Evolutionary conservation across 2,113 vertebrate species (phyloP).

Genomic region (Crotalus helleri): DNA sequence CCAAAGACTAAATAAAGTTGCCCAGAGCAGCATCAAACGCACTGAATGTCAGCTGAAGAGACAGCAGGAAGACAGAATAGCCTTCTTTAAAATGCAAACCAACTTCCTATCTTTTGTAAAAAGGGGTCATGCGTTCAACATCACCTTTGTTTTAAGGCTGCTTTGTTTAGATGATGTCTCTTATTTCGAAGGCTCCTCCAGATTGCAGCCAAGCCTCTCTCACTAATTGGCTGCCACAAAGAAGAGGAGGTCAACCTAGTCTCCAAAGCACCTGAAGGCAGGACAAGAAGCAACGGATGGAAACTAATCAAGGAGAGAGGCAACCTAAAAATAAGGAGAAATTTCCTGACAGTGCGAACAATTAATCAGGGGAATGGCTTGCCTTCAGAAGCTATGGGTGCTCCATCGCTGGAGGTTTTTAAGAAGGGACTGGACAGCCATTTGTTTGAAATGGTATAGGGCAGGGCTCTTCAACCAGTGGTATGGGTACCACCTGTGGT

Average conservation of each 20-base stretch:
- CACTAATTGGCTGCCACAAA: background rate
- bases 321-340: too few relatives aligned
- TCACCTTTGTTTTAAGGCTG: background rate
- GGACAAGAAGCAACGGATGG: too few relatives aligned
- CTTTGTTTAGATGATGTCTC: background rate
- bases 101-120: background rate
- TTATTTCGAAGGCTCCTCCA: background rate
- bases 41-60: background rate
- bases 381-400: too few relatives aligned
- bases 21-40: conserved; percentile 16
- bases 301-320: too few relatives aligned
- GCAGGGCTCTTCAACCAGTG: too few relatives aligned
- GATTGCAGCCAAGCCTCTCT: background rate
- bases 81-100: background rate
- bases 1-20: conserved; percentile 27
- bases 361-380: too few relatives aligned
- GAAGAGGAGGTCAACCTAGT: background rate
- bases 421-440: too few relatives aligned
- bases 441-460: too few relatives aligned
- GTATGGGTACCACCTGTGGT: too few relatives aligned
- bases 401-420: too few relatives aligned
- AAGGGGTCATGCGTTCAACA: background rate
- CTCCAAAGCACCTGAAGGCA: too few relatives aligned
- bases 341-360: too few relatives aligned
- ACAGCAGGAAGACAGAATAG: background rate